These are phyloP conservation scores for Schrankia costaestrigalis DNA, from an alignment of 2,888 invertebrate genomes.

Conservation along the genomic window DNA sequence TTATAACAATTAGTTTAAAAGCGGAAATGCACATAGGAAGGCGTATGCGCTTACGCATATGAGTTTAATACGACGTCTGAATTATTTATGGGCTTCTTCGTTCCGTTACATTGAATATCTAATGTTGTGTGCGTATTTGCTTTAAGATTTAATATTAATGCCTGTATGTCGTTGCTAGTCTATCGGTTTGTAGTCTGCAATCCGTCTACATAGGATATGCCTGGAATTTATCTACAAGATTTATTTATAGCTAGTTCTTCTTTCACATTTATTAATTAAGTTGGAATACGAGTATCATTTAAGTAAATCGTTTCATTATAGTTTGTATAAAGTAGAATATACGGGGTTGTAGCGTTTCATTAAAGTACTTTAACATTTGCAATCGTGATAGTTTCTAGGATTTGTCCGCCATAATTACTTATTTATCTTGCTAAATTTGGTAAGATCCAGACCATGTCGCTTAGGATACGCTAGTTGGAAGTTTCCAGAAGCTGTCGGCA, in stretches of 20 bases:
- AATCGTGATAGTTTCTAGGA: too few relatives aligned
- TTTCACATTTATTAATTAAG: conserved; percentile 7
- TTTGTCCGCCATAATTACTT: too few relatives aligned
- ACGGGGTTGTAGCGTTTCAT: too few relatives aligned
- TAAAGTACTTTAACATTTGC: too few relatives aligned
- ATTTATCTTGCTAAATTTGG: too few relatives aligned
- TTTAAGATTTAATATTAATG: conserved; percentile 43
- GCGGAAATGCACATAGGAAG: conserved; percentile 48
- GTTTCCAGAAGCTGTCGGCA: too few relatives aligned
- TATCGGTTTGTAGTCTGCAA: conserved; percentile 34
- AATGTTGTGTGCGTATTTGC: conserved; percentile 52
- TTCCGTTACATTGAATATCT: conserved; percentile 74
- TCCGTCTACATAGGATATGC: conserved; percentile 24
- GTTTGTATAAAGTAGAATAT: too few relatives aligned
- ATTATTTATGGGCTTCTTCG: conserved; percentile 59
- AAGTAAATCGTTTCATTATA: too few relatives aligned
- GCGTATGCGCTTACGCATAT: conserved; percentile 38
- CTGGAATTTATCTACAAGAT: too few relatives aligned
- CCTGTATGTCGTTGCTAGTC: conserved; percentile 24
- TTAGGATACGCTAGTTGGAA: too few relatives aligned
- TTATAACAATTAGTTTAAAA: conserved; percentile 43
- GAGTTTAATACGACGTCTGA: conserved; percentile 45
- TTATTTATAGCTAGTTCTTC: conserved; percentile 25
- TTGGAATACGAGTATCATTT: too few relatives aligned
- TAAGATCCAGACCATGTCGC: too few relatives aligned